A percentile compares a stretch with the other conserved stretches of the same genome.
Evolutionary conservation across 2,888 invertebrate species (phyloP).

Genomic region (Tupiocoris notatus): DNA sequence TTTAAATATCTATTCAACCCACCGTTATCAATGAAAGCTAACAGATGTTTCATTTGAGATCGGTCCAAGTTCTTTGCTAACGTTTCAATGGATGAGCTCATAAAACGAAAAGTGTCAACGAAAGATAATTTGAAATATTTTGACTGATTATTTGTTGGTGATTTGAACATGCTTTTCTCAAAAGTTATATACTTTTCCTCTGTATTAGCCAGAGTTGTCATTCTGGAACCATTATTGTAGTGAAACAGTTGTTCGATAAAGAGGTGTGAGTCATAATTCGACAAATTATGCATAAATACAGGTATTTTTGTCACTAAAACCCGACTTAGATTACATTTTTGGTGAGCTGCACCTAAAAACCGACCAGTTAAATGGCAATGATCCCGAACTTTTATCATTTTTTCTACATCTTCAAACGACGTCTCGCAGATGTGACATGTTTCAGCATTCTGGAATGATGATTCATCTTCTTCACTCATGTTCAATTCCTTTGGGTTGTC

Average conservation of each 20-base stretch:
- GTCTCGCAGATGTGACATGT: not conserved
- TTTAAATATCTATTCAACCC: not conserved
- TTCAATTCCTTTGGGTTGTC: not conserved
- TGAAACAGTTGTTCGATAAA: not conserved
- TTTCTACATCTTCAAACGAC: not conserved
- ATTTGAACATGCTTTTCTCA: not conserved
- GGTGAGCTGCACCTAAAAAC: not conserved
- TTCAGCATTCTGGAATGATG: not conserved
- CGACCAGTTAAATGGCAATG: not conserved
- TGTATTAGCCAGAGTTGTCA: not conserved
- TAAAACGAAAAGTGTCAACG: not conserved
- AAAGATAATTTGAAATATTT: not conserved
- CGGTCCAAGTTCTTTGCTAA: not conserved
- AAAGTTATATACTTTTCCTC: not conserved
- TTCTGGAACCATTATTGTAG: not conserved
- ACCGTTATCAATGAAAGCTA: not conserved
- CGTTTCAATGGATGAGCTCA: not conserved
- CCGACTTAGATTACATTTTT: not conserved
- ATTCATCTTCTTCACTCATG: not conserved
- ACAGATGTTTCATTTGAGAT: not conserved
- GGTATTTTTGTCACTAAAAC: not conserved
- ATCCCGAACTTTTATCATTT: slow-evolving; percentile 7
- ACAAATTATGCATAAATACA: slow-evolving; percentile 2
- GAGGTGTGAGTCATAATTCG: not conserved
- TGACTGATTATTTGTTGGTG: not conserved